These are phyloP conservation scores for Morbakka virulenta DNA, from an alignment of 30 jellyfish, hydroid and myxozoan genomes.

Conservation along the genomic window DNA sequence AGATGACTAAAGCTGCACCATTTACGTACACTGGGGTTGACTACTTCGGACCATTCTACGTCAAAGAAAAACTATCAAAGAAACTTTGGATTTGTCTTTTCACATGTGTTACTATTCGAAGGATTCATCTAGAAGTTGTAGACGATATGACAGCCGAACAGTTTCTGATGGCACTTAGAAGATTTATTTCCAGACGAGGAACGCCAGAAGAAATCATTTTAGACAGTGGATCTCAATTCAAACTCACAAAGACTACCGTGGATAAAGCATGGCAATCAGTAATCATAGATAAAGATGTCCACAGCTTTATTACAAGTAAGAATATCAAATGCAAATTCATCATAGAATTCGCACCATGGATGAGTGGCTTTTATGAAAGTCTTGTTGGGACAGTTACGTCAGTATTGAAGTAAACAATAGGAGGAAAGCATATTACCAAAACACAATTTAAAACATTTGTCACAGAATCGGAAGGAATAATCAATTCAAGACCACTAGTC, in stretches of 20 bases:
- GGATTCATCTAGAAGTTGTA: conserved; percentile 6
- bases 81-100: background rate
- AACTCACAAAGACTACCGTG: conserved; percentile 2
- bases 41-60: too few species aligned
- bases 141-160: conserved; percentile 1
- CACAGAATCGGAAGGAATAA: too few species aligned
- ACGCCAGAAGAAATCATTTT: conserved; percentile 15
- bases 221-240: conserved; percentile 28
- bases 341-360: conserved; percentile 40
- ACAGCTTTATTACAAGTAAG: background rate
- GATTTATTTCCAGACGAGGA: conserved; percentile 44
- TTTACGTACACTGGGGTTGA: conserved; percentile 17
- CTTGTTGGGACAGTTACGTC: too few species aligned
- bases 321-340: conserved; percentile 19
- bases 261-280: conserved; percentile 12
- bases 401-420: too few species aligned
- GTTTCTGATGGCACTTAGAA: too few species aligned
- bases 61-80: background rate
- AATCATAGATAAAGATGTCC: background rate
- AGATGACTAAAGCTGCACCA: background rate
- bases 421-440: too few species aligned
- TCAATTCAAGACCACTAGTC: too few species aligned
- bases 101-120: background rate
- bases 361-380: conserved; percentile 40
- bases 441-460: too few species aligned